Evolutionary conservation across 1,140 invertebrate genomes (phyloP), one percentile per base, ranked within the genome.

Genomic region (Formica selysi): DNA sequence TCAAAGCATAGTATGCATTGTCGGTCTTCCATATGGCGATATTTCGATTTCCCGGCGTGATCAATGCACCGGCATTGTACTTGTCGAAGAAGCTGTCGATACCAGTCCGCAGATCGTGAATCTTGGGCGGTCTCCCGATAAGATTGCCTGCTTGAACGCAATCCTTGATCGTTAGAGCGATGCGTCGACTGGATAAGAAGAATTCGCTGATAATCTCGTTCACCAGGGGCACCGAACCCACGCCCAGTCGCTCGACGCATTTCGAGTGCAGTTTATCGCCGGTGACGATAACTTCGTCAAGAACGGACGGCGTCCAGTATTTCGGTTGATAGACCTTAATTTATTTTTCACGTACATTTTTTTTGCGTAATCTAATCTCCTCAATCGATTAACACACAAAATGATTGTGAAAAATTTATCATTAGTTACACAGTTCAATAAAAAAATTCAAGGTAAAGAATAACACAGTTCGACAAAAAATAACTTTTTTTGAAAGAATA

Each of bases 171-270:
- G 79, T 91, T 13, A 95, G 68, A 70, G 90, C 85, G 19, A 95
- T 93, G 22, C 92, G 89, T 6, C 93, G 90, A 62, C 91, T 91
- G 0, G 93, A 92, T 1, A 95, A 62, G 57, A 94, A 93, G 38
- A 95, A 93, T 71, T 94, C 94, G 6, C 73, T 92, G 2, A 93
- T 90, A 26, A 95, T 91, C 36, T 94, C 91, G 48, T 93, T 92
- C 7, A 91, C 83, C 22, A 87, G 78, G 0, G 87, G 91, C 13
- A n/a, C 26, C 0, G 32, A 32, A 11, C 65, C 81, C 7, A 57
- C 64, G 0, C 90, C 92, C 0, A 92, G 71, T 38, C 92, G 87
- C 13, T 71, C 86, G 2, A 90, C 86, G 44, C 88, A 92, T n/a
- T 91, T 92, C 0, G 91, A 86, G 61, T 94, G 93, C 8, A 95